Evolutionary conservation across 2,888 invertebrate genomes (phyloP).

Genomic region (Eristalinus aeneus): DNA sequence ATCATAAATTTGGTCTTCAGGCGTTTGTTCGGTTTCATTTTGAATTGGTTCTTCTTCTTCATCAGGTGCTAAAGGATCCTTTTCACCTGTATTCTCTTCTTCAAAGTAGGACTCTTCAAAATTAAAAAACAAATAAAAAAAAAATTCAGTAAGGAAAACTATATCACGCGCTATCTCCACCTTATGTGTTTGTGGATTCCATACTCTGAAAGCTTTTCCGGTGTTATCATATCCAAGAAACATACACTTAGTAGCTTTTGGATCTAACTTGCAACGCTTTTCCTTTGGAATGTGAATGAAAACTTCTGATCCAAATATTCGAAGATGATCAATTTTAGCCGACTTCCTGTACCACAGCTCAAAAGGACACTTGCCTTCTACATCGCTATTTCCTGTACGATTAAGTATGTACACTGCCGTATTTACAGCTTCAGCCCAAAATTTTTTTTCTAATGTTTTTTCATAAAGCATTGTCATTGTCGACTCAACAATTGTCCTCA

Average conservation of each 20-base stretch:
- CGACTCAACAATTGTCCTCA: background rate
- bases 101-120: background rate
- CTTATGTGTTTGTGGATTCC: background rate
- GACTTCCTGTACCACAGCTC: background rate
- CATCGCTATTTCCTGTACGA: background rate
- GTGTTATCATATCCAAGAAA: constrained; percentile 74
- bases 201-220: constrained; percentile 72
- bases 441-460: background rate
- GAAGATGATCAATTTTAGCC: background rate
- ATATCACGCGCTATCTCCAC: constrained; percentile 2
- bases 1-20: background rate
- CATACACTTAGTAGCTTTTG: constrained; percentile 69
- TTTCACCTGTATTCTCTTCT: background rate
- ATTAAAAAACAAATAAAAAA: no score
- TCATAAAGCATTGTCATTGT: background rate
- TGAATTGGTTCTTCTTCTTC: background rate
- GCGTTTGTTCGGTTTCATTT: background rate
- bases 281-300: constrained; percentile 5
- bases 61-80: background rate
- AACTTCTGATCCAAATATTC: background rate
- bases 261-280: constrained; percentile 73
- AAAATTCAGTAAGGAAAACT: background rate
- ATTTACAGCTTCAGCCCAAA: constrained; percentile 1
- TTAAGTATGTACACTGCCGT: background rate
- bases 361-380: background rate